Conservation (phyloP, 2,113 vertebrate species). For the Elephantulus edwardii region DNA sequence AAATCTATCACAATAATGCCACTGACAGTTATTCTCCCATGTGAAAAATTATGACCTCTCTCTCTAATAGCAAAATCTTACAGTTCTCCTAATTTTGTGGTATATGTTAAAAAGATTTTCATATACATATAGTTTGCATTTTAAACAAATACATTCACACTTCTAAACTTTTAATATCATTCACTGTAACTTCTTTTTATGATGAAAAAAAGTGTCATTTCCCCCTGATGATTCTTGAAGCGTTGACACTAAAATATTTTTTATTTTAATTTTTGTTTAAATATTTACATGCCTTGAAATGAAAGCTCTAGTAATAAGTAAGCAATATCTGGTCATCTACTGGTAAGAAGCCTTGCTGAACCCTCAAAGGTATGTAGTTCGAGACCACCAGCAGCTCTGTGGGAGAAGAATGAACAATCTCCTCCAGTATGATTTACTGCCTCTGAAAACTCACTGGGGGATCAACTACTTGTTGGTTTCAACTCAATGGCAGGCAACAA, state of each 20-base stretch:
- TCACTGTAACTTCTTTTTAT: background rate
- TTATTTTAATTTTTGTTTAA: too few species aligned
- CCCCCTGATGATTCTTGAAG: background rate
- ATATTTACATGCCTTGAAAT: background rate
- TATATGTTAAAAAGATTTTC: background rate
- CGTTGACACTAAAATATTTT: background rate
- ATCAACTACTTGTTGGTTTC: too few species aligned
- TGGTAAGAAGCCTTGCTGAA: too few species aligned
- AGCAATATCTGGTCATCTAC: background rate
- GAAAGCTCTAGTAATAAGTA: background rate
- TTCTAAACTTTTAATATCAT: background rate
- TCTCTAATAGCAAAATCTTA: background rate
- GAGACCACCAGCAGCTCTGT: too few species aligned
- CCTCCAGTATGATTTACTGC: too few species aligned
- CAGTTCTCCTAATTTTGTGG: background rate
- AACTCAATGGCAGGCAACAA: too few species aligned
- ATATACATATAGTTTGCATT: background rate
- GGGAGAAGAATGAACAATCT: too few species aligned
- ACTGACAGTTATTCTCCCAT: background rate
- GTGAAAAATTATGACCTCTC: slow-evolving; percentile 28
- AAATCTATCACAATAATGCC: background rate
- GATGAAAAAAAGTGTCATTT: background rate
- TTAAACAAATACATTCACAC: background rate
- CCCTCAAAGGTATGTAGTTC: too few species aligned
- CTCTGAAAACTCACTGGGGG: too few species aligned